Base-by-base conservation (phyloP, 2,888 invertebrate species). In the Amiota minor region DNA sequence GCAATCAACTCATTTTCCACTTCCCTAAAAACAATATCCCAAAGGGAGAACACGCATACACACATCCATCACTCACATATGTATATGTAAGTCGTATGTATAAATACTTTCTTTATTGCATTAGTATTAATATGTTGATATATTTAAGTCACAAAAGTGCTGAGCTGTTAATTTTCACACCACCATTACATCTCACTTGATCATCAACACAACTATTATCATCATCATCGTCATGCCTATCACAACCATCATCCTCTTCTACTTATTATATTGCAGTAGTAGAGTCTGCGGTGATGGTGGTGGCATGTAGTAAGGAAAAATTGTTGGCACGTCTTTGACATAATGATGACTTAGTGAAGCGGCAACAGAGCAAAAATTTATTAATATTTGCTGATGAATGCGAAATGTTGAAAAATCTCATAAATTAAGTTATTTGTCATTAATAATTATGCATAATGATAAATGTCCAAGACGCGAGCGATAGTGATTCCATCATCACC, bases 381-480 rank as follows among this genome's bases (percentile, higher is more conserved):
- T 35, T 35, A 35, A 35, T 35, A 35, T 61, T 68, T 35, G 53
- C 53, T 55, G 53, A 68, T 68, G 68, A 55, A 68, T 55, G 68
- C 35, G 9, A 68, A 45, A 55, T 47, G 45, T 45, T 18, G 20
- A 16, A 49, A 49, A 65, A 65, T 65, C 47, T 47, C 65, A 65
- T 65, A 49, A 49, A 65, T 65, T 65, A 18, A 16, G 46, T 47
- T 65, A 65, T 65, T 65, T 65, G 65, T 49, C 65, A 65, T 47
- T 49, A 65, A 49, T 65, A 65, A 46, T 49, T 47, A 18, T 35
- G 35, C 35, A 35, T 9, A 46, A 65, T 47, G 53, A 65, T 65
- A 45, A 65, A 53, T 53, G 53, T 53, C 53, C 53, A 45, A 45
- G 69, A 20, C 35, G 20, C 20, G 10, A 45, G 9, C 55, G 59